These are phyloP conservation scores for Actenoides lindsayi DNA, from an alignment of 2,113 vertebrate species.

Conservation along the genomic window DNA sequence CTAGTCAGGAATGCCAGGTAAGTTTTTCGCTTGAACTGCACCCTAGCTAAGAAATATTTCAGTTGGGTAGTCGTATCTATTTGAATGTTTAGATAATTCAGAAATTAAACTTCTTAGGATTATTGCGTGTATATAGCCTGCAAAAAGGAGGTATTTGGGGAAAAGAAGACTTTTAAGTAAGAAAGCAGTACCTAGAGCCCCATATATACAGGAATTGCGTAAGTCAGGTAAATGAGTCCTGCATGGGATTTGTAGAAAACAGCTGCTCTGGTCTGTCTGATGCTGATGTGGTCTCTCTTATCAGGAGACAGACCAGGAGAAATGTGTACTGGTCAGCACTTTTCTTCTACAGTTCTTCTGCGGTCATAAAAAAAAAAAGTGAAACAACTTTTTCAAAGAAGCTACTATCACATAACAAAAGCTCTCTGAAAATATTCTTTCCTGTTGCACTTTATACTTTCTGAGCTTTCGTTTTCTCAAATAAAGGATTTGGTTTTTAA, in stretches of 20 bases:
- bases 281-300: background rate
- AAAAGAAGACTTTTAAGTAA: background rate
- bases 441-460: background rate
- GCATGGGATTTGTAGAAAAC: background rate
- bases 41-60: background rate
- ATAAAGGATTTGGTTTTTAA: background rate
- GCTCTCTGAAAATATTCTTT: background rate
- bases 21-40: background rate
- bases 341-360: background rate
- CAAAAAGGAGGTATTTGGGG: background rate
- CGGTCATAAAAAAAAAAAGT: conserved; percentile 18
- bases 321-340: background rate
- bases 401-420: background rate
- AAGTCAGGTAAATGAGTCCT: background rate
- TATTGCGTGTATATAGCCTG: background rate
- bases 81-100: background rate
- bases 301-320: background rate
- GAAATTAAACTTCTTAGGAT: background rate
- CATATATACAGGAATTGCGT: background rate
- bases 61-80: background rate
- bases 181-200: background rate
- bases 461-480: background rate
- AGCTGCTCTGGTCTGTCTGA: background rate
- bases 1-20: background rate
- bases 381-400: background rate